These are phyloP conservation scores for Styela clava DNA, from an alignment of 23 tunicate species.

Conservation along the genomic window DNA sequence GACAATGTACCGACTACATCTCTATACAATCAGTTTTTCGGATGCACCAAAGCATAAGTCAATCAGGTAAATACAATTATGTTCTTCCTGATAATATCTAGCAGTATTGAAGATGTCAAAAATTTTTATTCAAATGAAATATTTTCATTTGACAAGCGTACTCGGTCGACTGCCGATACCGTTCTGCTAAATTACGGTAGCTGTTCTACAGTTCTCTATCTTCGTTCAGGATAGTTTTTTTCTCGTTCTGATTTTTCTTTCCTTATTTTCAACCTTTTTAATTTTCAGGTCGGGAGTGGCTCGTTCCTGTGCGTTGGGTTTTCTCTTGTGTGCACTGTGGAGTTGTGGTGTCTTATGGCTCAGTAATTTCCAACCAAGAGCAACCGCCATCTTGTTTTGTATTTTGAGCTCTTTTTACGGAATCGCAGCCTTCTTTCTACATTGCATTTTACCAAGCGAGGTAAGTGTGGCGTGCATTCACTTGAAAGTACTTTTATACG, in stretches of 20 bases:
- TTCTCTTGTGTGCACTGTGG: conserved; percentile 69
- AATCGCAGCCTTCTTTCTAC: conserved; percentile 40
- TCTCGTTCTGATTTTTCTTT: too few species aligned
- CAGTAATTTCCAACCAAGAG: conserved; percentile 37
- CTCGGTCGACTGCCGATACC: too few species aligned
- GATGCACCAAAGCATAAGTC: conserved; percentile 28
- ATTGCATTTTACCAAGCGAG: conserved; percentile 43
- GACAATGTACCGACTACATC: conserved; percentile 35
- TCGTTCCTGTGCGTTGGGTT: conserved; percentile 44
- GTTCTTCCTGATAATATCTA: too few species aligned
- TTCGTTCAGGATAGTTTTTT: too few species aligned
- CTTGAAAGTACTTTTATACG: too few species aligned
- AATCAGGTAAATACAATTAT: conserved; percentile 12
- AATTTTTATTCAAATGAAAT: too few species aligned
- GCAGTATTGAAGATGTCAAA: too few species aligned
- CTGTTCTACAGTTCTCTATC: too few species aligned
- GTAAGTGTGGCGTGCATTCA: conserved; percentile 18
- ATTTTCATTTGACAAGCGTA: too few species aligned
- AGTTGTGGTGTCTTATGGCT: conserved; percentile 75
- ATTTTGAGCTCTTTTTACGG: conserved; percentile 49
- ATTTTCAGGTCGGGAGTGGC: conserved; percentile 43
- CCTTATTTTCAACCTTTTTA: too few species aligned
- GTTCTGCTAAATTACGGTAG: too few species aligned
- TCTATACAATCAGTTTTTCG: conserved; percentile 25
- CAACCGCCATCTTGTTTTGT: conserved; percentile 62